Evolutionary conservation across 2,113 vertebrate genomes (phyloP), one percentile per base, ranked within the genome.

Genomic region (Lasiurus cinereus): DNA sequence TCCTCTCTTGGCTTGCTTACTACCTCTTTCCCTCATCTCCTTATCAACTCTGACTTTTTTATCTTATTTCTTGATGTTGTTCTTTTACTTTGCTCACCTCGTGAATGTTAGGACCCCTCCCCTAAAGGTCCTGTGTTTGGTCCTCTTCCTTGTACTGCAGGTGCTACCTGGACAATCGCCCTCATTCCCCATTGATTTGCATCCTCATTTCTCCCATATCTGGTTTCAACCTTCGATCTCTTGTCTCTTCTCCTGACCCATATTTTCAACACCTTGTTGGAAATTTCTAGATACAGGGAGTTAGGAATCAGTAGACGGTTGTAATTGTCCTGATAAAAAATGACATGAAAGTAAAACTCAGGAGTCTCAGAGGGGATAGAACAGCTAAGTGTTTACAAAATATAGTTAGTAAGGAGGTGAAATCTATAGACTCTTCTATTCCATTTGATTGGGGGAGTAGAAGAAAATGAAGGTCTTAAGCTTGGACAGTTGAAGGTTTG

Each of bases 251-350:
- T 52, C 52, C 52, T 72, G 12, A 67, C 36, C n/a, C n/a, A 21
- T 31, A 39, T 95, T 90, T 78, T 77, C 33, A 85, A 0, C 15
- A 56, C 27, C 16, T 2, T 90, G 0, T 36, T 80, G 67, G 82
- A 91, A 82, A 77, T 70, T 22, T 59, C 22, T 91, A 43, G 15
- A 73, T 46, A 74, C 19, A 21, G 16, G n/a, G 15, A 86, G 12
- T 29, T 94, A 94, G 72, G 82, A 90, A 72, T 84, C 56, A 84
- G 88, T 6, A 83, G 8, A 56, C 9, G 14, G 19, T 50, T 62
- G 31, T 29, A 79, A 16, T 69, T 43, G 52, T 54, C 31, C 48
- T 21, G 3, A 54, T 94, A 22, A 83, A 91, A 91, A n/a, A 59
- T 77, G 18, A 52, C 70, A n/a, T 6, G 2, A 8, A 21, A 46